Conservation (phyloP, 2,888 invertebrate species). For the Acanthococcus lagerstroemiae region DNA sequence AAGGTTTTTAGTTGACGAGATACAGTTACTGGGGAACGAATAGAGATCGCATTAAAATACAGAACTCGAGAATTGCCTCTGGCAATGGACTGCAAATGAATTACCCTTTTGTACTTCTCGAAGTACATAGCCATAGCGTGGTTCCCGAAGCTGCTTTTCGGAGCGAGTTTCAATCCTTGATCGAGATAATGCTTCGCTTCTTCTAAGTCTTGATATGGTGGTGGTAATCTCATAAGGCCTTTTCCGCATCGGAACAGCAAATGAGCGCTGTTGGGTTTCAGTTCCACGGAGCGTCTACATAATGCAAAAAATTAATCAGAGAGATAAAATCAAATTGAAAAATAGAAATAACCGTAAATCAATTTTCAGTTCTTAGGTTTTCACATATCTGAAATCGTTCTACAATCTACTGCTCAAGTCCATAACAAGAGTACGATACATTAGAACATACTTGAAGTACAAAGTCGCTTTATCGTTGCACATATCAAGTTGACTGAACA, state of each 20-base stretch:
- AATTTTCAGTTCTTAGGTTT: no score
- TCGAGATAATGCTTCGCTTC: neutral
- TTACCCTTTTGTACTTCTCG: constrained; percentile 6
- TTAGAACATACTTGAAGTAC: constrained; percentile 12
- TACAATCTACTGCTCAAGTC: no score
- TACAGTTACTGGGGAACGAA: no score
- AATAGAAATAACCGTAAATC: neutral
- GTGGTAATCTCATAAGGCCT: constrained; percentile 9
- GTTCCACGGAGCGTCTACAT: neutral
- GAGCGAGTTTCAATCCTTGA: constrained; percentile 2
- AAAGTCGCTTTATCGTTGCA: neutral
- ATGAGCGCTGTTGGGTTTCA: constrained; percentile 3
- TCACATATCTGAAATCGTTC: no score
- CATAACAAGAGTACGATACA: neutral
- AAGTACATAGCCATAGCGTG: constrained; percentile 16
- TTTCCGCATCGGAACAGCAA: constrained; percentile 22
- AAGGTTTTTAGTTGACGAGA: no score
- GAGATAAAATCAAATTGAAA: neutral
- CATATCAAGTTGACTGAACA: neutral
- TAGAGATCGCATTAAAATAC: no score
- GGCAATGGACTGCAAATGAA: no score
- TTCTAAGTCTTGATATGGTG: constrained; percentile 6
- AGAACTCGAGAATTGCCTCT: no score
- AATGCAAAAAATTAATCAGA: neutral
- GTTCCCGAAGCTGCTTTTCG: constrained; percentile 14